Evolutionary conservation across 1,140 invertebrate genomes (phyloP).

Genomic region (Saccostrea glomerata): DNA sequence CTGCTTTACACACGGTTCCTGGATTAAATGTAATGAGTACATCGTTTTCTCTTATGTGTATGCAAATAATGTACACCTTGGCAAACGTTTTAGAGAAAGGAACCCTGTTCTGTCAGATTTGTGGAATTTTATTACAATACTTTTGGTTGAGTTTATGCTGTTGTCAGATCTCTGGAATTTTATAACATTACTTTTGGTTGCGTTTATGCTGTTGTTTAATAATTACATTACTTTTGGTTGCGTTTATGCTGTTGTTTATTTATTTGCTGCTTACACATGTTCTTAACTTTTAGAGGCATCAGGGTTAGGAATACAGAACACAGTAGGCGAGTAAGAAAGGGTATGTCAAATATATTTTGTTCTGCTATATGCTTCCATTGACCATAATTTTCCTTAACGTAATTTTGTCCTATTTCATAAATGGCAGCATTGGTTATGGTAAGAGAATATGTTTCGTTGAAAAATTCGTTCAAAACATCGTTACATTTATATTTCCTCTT

Average conservation of each 20-base stretch:
- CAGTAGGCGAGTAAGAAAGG: not conserved
- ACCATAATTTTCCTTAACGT: not conserved
- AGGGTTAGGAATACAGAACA: not conserved
- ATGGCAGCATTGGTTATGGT: slow-evolving; percentile 8
- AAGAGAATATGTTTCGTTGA: slow-evolving; percentile 38
- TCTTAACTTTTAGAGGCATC: not conserved
- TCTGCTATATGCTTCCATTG: not conserved
- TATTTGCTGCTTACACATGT: not conserved
- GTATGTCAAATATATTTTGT: not conserved
- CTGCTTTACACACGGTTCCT: not conserved
- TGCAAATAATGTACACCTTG: not conserved
- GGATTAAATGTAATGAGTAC: not conserved
- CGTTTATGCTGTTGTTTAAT: too few relatives aligned
- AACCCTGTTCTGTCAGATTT: not conserved
- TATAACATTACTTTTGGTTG: not conserved
- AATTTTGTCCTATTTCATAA: not conserved
- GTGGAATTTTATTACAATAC: not conserved
- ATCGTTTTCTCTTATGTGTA: slow-evolving; percentile 7
- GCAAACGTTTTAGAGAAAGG: not conserved
- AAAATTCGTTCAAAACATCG: not conserved
- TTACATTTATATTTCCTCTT: slow-evolving; percentile 43
- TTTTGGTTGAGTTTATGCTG: too few relatives aligned
- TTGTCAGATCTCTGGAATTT: not conserved
- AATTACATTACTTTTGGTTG: too few relatives aligned
- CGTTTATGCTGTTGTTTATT: not conserved